Percentiles rank a stretch among this genome's conserved stretches.
phyloP scores from a whole-genome alignment of 2,113 vertebrate genomes.

The Salvator merianae region DNA sequence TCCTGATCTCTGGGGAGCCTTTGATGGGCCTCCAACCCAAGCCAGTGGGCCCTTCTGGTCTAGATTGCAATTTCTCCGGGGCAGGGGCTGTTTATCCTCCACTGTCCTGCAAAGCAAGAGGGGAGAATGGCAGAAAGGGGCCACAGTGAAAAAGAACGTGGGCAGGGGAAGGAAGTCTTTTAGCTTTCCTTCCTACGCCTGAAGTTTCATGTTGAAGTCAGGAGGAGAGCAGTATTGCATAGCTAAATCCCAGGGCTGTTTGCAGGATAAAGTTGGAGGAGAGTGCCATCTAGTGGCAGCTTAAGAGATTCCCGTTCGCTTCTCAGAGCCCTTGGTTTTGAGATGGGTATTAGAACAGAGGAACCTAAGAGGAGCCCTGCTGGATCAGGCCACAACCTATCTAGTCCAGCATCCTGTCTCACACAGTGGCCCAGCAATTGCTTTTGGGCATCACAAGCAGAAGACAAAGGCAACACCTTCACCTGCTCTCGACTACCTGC shows the following conservation, averaged over 20 bases:
- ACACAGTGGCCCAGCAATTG: too few relatives aligned
- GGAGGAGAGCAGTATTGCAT: background rate
- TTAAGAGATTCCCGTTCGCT: background rate
- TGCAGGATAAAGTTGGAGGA: constrained; percentile 9
- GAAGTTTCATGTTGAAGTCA: background rate
- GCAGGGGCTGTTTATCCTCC: background rate
- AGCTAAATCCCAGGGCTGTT: background rate
- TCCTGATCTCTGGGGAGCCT: too few relatives aligned
- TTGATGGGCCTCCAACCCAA: too few relatives aligned
- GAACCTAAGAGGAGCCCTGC: too few relatives aligned
- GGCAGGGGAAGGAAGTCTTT: background rate
- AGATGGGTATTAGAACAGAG: too few relatives aligned
- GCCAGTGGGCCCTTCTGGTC: too few relatives aligned
- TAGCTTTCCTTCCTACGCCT: background rate
- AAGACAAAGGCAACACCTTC: too few relatives aligned
- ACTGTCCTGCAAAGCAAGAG: background rate
- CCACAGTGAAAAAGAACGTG: background rate
- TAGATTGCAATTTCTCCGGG: too few relatives aligned
- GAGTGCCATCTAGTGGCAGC: constrained; percentile 44
- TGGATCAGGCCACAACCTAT: too few relatives aligned
- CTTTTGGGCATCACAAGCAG: too few relatives aligned
- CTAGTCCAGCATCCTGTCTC: too few relatives aligned
- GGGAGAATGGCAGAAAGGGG: background rate
- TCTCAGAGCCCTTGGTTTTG: background rate
- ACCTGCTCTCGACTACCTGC: too few relatives aligned